phyloP scores from a whole-genome alignment of 2,888 invertebrate species.

The Anticlea derivata region DNA sequence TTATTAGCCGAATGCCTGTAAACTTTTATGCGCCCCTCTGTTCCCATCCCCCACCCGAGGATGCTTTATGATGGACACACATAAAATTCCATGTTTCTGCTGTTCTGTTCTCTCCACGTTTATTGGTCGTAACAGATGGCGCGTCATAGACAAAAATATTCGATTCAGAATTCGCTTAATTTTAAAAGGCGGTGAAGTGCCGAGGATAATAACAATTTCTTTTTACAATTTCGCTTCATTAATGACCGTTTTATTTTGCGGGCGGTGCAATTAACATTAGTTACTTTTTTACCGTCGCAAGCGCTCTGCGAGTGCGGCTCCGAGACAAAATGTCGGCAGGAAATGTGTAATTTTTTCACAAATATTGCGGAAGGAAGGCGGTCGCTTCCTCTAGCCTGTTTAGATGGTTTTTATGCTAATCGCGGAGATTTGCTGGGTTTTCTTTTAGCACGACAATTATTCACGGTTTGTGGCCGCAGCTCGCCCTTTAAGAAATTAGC shows the following conservation, averaged over 20 bases:
- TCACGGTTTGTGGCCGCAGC: constrained; percentile 60
- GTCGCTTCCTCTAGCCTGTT: constrained; percentile 75
- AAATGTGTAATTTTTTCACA: constrained; percentile 80
- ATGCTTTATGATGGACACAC: constrained; percentile 79
- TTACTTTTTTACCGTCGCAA: constrained; percentile 63
- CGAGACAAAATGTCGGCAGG: constrained; percentile 75
- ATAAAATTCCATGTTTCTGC: constrained; percentile 73
- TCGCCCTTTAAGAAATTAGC: constrained; percentile 68
- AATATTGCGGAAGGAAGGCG: constrained; percentile 81
- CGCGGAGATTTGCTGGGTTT: constrained; percentile 74
- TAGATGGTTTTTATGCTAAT: constrained; percentile 83
- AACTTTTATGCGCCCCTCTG: constrained; percentile 78
- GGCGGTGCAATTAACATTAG: constrained; percentile 73
- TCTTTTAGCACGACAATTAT: constrained; percentile 77
- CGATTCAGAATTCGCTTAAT: constrained; percentile 28
- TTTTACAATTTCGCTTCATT: constrained; percentile 67
- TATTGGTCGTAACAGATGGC: constrained; percentile 76
- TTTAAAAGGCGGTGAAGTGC: constrained; percentile 41
- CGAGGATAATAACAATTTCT: constrained; percentile 59
- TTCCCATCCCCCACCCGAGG: constrained; percentile 57
- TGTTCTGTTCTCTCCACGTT: constrained; percentile 66
- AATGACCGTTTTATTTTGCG: constrained; percentile 71
- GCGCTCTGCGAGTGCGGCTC: constrained; percentile 53
- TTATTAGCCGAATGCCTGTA: constrained; percentile 83
- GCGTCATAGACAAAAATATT: constrained; percentile 45